Base-by-base conservation (phyloP, 2,888 invertebrate species). In the Sinotaia quadrata region DNA sequence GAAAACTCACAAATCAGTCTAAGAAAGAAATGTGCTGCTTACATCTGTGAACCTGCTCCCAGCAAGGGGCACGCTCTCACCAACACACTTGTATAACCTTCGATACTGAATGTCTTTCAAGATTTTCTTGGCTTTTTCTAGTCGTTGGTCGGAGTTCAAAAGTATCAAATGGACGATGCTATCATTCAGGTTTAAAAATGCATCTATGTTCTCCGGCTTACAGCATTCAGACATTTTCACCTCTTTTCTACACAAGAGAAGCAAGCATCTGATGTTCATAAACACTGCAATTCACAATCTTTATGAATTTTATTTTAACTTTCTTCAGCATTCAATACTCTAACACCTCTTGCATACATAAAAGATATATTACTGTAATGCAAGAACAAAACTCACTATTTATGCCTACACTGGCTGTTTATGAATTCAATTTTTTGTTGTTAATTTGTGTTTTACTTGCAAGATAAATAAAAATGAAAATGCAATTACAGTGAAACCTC, bases 161-260 rank as follows among this genome's bases (percentile, higher is more conserved):
- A 74, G 62, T 21, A 81, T 78, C 59, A 56, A 58, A 52, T 75
- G 69, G 36, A 74, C 68, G 15, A 80, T 61, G 62, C 62, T 29
- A 67, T 82, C 82, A 4, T 75, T 78, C 24, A 81, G 61, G n/a
- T 77, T 29, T 4, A 72, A 69, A 72, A 68, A 82, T 10, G 81
- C 81, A 10, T 31, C 71, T 77, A 81, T 79, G 71, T 82, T 76
- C 29, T 47, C 47, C 24, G n/a, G 7, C 24, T 77, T 21, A 12
- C 78, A 76, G 12, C 75, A 65, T 24, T 82, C 75, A 2, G 78
- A 76, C 36, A 82, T 67, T 29, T 57, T 73, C 33, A 8, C 12
- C n/a, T 2, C 2, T 31, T 49, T 51, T 8, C 67, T 67, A 41
- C 7, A 34, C n/a, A 2, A 3, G 29, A 3, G 2, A 21, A 4